A percentile compares a stretch with the other conserved stretches of the same genome.
phyloP scores from a whole-genome alignment of 2,113 vertebrate species.

The Sterrhoptilus dennistouni region DNA sequence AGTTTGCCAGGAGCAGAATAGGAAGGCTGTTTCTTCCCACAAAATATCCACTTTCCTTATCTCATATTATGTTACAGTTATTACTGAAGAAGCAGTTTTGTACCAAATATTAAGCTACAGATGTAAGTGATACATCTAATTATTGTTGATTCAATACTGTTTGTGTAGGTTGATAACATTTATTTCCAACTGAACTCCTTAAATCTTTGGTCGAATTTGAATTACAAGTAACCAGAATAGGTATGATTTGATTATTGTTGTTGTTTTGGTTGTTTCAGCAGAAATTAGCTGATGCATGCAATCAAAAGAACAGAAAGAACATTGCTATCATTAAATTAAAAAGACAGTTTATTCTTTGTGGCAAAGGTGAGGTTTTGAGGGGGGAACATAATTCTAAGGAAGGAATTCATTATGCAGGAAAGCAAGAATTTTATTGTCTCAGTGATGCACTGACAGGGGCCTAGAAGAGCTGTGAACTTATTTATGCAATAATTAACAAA shows the following conservation, averaged over 20 bases:
- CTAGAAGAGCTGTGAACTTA: neutral
- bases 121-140: neutral
- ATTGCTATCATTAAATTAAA: neutral
- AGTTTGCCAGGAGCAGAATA: neutral
- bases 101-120: neutral
- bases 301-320: neutral
- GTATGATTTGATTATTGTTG: neutral
- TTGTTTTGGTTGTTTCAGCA: neutral
- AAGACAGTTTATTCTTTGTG: neutral
- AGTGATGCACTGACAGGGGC: neutral
- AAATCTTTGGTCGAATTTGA: neutral
- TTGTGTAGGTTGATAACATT: neutral
- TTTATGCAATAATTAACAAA: neutral
- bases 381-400: neutral
- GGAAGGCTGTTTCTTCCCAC: neutral
- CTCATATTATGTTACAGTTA: neutral
- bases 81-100: neutral
- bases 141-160: neutral
- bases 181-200: neutral
- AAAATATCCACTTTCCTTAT: neutral
- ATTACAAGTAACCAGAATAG: neutral
- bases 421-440: neutral
- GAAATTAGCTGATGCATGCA: neutral
- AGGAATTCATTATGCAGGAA: neutral
- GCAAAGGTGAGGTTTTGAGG: neutral